Evolutionary conservation across 2,888 invertebrate genomes (phyloP), one percentile per base, ranked within the genome.

Genomic region (Nematopogon swammerdamellus): DNA sequence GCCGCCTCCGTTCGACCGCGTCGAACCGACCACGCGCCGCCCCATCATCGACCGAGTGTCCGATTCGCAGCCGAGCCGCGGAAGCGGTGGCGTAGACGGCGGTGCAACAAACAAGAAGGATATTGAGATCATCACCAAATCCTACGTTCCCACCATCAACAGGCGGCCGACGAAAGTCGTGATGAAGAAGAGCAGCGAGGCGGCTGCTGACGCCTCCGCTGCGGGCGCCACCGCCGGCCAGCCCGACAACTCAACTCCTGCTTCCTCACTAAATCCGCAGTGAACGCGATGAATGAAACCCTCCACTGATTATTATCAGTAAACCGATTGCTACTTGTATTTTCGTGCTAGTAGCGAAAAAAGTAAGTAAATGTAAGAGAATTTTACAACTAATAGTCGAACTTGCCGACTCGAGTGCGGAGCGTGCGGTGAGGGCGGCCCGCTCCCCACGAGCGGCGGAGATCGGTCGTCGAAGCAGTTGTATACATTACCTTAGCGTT

Each of bases 41-140:
- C 69, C 74, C 1, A 68, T 72, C 42, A 80, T 80, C 10, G 80
- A 80, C 52, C 71, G 70, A 50, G 80, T 80, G 4, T 68, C 73
- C 4, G 72, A 72, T 47, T 60, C 64, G 16, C 43, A 56, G 49
- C 53, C 62, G 57, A 64, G 16, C 44, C 57, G 49, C 53, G n/a
- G n/a, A n/a, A n/a, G n/a, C n/a, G n/a, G n/a, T n/a, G n/a, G n/a
- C n/a, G n/a, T n/a, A n/a, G 61, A 14, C 2, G 62, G 57, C 18
- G 68, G 67, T 42, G 65, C 64, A 49, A 65, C 68, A 0, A 60
- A 64, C 6, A 63, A 62, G 30, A 75, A 68, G 46, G 79, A 79
- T 36, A 72, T 76, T 42, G 79, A 79, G 59, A 77, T 79, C 16
- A 74, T 79, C 8, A 67, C 67, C 1, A 61, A 72, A 54, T 67